Percentiles rank a stretch among this genome's conserved stretches.
Evolutionary conservation across 2,888 invertebrate species (phyloP).

Genomic region (Dolichomitus sp.): DNA sequence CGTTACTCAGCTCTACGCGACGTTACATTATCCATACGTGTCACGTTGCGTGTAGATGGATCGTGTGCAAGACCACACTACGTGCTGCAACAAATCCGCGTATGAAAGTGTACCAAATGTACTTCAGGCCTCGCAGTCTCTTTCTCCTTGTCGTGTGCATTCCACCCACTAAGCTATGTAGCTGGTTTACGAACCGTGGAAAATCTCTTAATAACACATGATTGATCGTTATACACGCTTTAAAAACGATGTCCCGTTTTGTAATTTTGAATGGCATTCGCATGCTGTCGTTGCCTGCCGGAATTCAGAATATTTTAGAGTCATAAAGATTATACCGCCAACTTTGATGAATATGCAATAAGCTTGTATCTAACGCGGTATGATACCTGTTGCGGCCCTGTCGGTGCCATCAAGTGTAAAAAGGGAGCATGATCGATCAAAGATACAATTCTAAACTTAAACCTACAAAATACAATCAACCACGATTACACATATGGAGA

Average conservation of each 20-base stretch:
- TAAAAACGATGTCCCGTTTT: not conserved
- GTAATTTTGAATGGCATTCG: not conserved
- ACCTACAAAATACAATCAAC: too few relatives aligned
- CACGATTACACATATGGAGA: too few relatives aligned
- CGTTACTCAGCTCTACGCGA: constrained; percentile 31
- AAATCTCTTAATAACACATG: constrained; percentile 25
- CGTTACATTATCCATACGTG: constrained; percentile 60
- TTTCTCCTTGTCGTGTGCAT: not conserved
- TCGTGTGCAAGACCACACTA: constrained; percentile 28
- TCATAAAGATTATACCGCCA: not conserved
- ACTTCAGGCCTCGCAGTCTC: not conserved
- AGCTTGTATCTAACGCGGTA: not conserved
- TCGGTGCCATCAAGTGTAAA: not conserved
- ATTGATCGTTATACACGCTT: constrained; percentile 17
- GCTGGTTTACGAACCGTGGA: not conserved
- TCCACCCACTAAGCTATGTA: not conserved
- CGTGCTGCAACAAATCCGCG: constrained; percentile 23
- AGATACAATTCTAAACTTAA: not conserved
- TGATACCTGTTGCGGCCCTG: not conserved
- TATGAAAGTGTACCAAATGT: constrained; percentile 9
- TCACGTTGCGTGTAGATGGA: constrained; percentile 54
- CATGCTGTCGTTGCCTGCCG: not conserved
- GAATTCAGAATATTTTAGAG: not conserved
- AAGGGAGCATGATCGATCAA: not conserved
- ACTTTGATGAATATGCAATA: not conserved